These are phyloP conservation scores for Rhynchophorus ferrugineus DNA, from an alignment of 1,140 invertebrate species.

Conservation along the genomic window DNA sequence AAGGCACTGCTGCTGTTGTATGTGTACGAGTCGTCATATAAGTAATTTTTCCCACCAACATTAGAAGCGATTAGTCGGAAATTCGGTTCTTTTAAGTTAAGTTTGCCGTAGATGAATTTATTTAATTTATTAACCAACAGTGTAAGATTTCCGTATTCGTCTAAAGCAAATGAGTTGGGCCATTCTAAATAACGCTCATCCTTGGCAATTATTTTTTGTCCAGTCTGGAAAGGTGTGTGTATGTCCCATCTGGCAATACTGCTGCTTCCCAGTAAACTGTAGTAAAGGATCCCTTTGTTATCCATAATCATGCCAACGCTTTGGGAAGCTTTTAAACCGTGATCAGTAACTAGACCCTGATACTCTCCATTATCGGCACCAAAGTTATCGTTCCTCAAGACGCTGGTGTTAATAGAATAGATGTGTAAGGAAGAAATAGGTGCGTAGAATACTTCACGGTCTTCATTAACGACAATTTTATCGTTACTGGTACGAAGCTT, in stretches of 20 bases:
- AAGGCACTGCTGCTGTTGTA: conserved; percentile 8
- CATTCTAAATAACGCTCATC: conserved; percentile 62
- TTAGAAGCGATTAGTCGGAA: conserved; percentile 37
- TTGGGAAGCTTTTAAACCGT: conserved; percentile 57
- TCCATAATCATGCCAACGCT: conserved; percentile 66
- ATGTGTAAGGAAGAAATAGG: conserved; percentile 58
- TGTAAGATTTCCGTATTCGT: conserved; percentile 55
- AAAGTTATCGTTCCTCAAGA: conserved; percentile 47
- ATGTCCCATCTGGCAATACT: conserved; percentile 61
- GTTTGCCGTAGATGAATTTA: conserved; percentile 43
- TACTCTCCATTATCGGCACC: conserved; percentile 15
- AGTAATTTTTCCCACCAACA: conserved; percentile 53
- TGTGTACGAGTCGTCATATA: conserved; percentile 42
- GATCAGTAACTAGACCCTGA: conserved; percentile 42
- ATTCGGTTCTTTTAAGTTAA: conserved; percentile 34
- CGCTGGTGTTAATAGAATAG: conserved; percentile 52
- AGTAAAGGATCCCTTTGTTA: conserved; percentile 56
- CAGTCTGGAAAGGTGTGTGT: conserved; percentile 38
- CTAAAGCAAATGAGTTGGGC: conserved; percentile 61
- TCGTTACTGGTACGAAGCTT: conserved; percentile 22
- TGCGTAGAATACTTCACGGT: conserved; percentile 54
- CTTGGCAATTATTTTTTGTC: conserved; percentile 50
- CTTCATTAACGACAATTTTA: conserved; percentile 31
- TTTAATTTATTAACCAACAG: conserved; percentile 58
- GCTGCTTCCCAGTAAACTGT: conserved; percentile 55